Evolutionary conservation across 1,140 invertebrate species (phyloP), one percentile per base, ranked within the genome.

Genomic region (Chironomus striatipennis): DNA sequence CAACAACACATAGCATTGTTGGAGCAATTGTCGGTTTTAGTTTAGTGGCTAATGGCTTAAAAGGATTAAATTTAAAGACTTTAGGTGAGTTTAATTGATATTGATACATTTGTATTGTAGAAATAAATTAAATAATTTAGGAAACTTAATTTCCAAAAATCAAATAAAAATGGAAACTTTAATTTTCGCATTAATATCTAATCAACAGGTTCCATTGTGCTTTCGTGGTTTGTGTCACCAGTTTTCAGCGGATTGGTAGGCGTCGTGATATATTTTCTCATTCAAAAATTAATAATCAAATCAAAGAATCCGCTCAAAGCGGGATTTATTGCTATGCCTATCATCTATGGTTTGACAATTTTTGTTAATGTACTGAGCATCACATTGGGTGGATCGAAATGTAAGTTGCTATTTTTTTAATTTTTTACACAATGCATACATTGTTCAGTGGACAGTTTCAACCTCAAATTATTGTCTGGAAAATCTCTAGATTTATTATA

Each of bases 21-120:
- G 98, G 98, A 24, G 96, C 98, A 9, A 97, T 96, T 6, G 90
- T 99, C 76, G 98, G 98, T n/a, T 99, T 98, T 83, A 96, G 95
- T 12, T 85, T 99, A 72, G 94, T 98, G 7, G 92, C 93, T 34
- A 87, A 91, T 77, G 97, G 97, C n/a, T 86, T 89, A 7, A 80
- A 88, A 72, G 96, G 97, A 21, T 89, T 99, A 42, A 87, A 91
- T 76, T 97, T 94, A 94, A 83, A 83, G 5, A 93, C 90, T 42
- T 83, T 97, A 67, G 90, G 86, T 15, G 88, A 74, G 18, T 57
- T n/a, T 15, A 15, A 57, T 34, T 1, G 24, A 34, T 34, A 34
- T 34, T 34, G 24, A 34, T 34, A 34, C 5, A 34, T 34, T 34
- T 34, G 1, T 5, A 34, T 2, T 34, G 24, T 34, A 34, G 24